These are phyloP conservation scores for Myiotriccus ornatus DNA, from an alignment of 2,797 vertebrate genomes.

Conservation along the genomic window DNA sequence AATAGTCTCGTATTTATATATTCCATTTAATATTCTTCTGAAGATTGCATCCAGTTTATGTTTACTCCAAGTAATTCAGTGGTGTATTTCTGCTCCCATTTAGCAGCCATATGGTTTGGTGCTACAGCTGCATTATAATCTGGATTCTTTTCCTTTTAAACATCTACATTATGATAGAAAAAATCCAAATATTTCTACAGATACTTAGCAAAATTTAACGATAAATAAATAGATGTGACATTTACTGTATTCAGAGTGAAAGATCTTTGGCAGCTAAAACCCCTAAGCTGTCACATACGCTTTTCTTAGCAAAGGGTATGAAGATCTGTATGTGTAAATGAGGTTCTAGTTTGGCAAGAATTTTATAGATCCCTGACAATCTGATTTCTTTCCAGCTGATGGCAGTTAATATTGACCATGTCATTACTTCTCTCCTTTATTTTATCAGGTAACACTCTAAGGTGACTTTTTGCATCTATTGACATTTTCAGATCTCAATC, in stretches of 20 bases:
- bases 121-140: constrained; percentile 70
- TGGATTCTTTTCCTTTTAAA: constrained; percentile 63
- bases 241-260: constrained; percentile 82
- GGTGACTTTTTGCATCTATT: constrained; percentile 68
- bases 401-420: constrained; percentile 76
- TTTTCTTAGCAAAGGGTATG: constrained; percentile 79
- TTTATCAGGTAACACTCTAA: constrained; percentile 60
- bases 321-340: constrained; percentile 80
- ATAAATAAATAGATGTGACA: constrained; percentile 82
- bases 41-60: constrained; percentile 51
- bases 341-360: constrained; percentile 79
- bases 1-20: constrained; percentile 32
- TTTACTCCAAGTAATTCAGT: constrained; percentile 54
- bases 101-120: constrained; percentile 64
- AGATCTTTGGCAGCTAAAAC: constrained; percentile 81
- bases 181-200: constrained; percentile 80
- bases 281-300: constrained; percentile 79
- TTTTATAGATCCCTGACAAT: constrained; percentile 77
- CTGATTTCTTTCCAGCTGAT: constrained; percentile 73
- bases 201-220: constrained; percentile 77
- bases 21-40: constrained; percentile 57
- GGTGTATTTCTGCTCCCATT: constrained; percentile 51
- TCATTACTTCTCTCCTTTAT: constrained; percentile 66
- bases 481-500: constrained; percentile 73
- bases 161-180: constrained; percentile 68